A percentile compares a stretch with the other conserved stretches of the same genome.
phyloP scores from a whole-genome alignment of 2,888 invertebrate species.

The Myopa testacea region DNA sequence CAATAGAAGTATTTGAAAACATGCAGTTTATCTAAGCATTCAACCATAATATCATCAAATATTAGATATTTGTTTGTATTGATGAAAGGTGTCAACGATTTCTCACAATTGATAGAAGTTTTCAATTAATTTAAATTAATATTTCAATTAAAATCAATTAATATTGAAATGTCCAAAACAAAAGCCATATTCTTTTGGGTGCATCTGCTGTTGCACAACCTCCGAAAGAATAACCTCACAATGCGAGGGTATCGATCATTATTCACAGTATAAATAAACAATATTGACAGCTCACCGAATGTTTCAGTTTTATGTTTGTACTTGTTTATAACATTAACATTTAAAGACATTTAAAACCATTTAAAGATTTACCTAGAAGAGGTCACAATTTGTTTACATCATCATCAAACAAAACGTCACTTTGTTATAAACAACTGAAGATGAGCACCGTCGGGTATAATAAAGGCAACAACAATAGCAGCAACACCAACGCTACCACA shows the following conservation, averaged over 20 bases:
- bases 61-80: too few species aligned
- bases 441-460: neutral
- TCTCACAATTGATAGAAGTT: too few species aligned
- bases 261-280: constrained; percentile 30
- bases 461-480: neutral
- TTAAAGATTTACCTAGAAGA: constrained; percentile 19
- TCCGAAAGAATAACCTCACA: too few species aligned
- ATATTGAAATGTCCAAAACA: too few species aligned
- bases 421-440: constrained; percentile 25
- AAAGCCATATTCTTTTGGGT: too few species aligned
- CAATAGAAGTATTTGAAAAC: too few species aligned
- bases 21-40: too few species aligned
- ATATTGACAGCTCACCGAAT: constrained; percentile 33
- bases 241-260: neutral
- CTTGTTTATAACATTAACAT: neutral
- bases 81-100: too few species aligned
- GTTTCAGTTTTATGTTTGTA: constrained; percentile 21
- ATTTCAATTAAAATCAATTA: too few species aligned
- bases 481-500: neutral
- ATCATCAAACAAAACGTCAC: constrained; percentile 30
- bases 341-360: constrained; percentile 27
- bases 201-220: too few species aligned
- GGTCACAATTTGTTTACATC: constrained; percentile 22
- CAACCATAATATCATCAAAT: too few species aligned
- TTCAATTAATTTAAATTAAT: too few species aligned